Percentiles rank a stretch among this genome's conserved stretches.
Conservation (phyloP, 2,797 vertebrate species). For the Microctenopoma stevenorrisi region DNA sequence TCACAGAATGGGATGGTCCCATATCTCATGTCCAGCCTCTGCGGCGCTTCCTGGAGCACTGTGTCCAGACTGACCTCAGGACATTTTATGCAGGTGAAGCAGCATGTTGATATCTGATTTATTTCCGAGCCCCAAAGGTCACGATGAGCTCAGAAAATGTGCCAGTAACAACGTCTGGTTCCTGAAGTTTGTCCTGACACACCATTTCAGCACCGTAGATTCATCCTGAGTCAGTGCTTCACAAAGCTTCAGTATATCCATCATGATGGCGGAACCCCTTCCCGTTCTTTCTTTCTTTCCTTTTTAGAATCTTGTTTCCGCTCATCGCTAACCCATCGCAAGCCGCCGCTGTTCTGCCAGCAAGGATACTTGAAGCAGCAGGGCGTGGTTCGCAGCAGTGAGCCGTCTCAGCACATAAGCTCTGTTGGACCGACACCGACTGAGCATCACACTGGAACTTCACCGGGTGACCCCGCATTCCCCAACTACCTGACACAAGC, state of each 20-base stretch:
- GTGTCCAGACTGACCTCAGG: slow-evolving; percentile 90
- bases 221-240: neutral
- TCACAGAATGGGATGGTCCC: slow-evolving; percentile 93
- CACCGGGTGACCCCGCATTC: slow-evolving; percentile 35
- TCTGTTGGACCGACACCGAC: slow-evolving; percentile 66
- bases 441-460: slow-evolving; percentile 25
- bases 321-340: slow-evolving; percentile 87
- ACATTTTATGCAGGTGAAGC: slow-evolving; percentile 92
- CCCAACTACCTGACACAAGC: slow-evolving; percentile 62
- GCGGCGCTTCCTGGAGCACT: slow-evolving; percentile 94
- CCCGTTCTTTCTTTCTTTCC: neutral
- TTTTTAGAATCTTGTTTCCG: slow-evolving; percentile 92
- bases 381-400: slow-evolving; percentile 80
- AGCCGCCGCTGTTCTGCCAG: slow-evolving; percentile 90
- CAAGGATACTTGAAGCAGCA: slow-evolving; percentile 88
- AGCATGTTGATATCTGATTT: neutral
- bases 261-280: neutral
- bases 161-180: too few relatives aligned
- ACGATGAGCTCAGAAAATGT: too few relatives aligned
- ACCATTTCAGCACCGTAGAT: neutral
- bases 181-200: too few relatives aligned
- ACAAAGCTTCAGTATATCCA: neutral
- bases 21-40: slow-evolving; percentile 92
- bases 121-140: too few relatives aligned
- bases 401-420: slow-evolving; percentile 61